Conservation (phyloP, 2,888 invertebrate genomes). For the Latheticus oryzae region DNA sequence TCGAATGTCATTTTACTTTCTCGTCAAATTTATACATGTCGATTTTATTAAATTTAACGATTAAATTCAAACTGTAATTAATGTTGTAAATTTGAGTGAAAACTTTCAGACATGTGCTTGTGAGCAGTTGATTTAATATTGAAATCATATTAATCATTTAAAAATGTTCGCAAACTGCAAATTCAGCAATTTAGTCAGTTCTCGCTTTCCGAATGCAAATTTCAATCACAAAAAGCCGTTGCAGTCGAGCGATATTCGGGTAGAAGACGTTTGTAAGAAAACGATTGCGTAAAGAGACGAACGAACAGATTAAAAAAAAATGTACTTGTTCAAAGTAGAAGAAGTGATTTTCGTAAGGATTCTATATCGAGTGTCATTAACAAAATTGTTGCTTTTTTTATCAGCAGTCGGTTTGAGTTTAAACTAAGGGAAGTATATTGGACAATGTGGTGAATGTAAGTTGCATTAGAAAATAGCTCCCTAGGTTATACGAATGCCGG, state of each 20-base stretch:
- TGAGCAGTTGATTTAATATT: conserved; percentile 24
- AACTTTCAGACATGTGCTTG: conserved; percentile 16
- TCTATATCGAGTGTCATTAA: conserved; percentile 14
- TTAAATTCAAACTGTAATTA: too few species aligned
- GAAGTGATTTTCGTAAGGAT: conserved; percentile 5
- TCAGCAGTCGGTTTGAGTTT: conserved; percentile 18
- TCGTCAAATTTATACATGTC: conserved; percentile 13
- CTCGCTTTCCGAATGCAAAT: conserved; percentile 9
- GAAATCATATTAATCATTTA: conserved; percentile 32
- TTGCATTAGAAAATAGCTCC: conserved; percentile 33
- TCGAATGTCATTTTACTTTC: conserved; percentile 27
- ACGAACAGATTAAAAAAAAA: conserved; percentile 13
- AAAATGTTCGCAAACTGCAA: conserved; percentile 23
- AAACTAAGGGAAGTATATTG: conserved; percentile 24
- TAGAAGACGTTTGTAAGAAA: conserved; percentile 6
- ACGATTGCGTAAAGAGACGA: conserved; percentile 9
- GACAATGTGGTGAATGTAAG: conserved; percentile 30
- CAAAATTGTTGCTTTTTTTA: conserved; percentile 17
- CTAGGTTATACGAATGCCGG: conserved; percentile 20
- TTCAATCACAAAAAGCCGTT: conserved; percentile 13
- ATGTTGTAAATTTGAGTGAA: conserved; percentile 8
- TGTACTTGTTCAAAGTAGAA: conserved; percentile 3
- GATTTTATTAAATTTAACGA: conserved; percentile 21
- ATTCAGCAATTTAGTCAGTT: conserved; percentile 20
- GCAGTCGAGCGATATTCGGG: conserved; percentile 6